Percentiles rank a stretch among this genome's conserved stretches.
Conservation (phyloP, 2,113 vertebrate species). For the Pipra filicauda region DNA sequence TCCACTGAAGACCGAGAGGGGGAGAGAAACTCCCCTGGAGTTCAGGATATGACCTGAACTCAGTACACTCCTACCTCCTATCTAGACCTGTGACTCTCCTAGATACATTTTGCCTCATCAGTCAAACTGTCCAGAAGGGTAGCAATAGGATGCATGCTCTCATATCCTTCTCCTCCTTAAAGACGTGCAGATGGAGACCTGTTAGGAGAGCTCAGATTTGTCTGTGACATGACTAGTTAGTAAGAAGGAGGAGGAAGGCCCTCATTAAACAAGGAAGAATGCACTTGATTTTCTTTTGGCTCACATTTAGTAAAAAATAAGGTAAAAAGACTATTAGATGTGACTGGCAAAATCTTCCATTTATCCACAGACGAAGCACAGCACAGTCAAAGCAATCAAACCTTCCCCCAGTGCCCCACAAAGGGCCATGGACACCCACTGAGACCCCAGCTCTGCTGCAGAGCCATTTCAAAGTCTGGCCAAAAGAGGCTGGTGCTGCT, state of each 20-base stretch:
- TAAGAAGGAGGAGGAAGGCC: background rate
- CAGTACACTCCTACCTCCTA: background rate
- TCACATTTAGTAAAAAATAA: background rate
- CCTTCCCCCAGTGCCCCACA: background rate
- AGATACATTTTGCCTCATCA: background rate
- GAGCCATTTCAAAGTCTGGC: background rate
- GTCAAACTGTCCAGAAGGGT: background rate
- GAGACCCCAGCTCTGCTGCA: background rate
- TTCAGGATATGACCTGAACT: background rate
- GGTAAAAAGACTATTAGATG: background rate
- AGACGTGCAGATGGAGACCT: background rate
- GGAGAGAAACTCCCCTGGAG: background rate
- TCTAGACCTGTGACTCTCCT: background rate
- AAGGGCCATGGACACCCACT: background rate
- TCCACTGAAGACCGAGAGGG: background rate
- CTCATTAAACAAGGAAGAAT: background rate
- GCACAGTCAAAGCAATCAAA: background rate
- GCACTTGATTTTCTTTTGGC: background rate
- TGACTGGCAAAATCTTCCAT: background rate
- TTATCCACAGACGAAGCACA: background rate
- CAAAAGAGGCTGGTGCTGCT: background rate
- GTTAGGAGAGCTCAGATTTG: background rate
- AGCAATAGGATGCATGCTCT: background rate
- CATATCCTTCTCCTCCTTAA: background rate
- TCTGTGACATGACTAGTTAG: background rate